Base-by-base conservation (phyloP, 1,140 invertebrate species). In the Drosophila obscura region DNA sequence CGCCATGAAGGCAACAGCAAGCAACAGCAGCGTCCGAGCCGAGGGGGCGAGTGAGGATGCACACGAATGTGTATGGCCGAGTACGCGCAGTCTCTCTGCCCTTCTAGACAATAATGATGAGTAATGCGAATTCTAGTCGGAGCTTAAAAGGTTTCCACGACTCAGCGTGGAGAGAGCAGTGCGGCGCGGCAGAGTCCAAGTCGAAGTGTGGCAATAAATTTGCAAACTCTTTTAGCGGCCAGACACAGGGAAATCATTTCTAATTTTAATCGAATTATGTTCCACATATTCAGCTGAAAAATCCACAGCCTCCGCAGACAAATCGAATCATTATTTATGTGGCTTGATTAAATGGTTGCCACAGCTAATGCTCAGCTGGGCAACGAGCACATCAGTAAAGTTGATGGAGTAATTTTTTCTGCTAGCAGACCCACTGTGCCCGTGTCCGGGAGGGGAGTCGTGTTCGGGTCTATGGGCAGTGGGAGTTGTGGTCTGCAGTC, bases 371-470 rank as follows among this genome's bases (percentile, higher is more conserved):
- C 48, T 15, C 24, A 8, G 28, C 31, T 19, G 49, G 31, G 31
- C 22, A 31, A 7, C 28, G 28, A 62, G 39, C 19, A 45, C 51
- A 55, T 63, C 51, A 45, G 55, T 63, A 56, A 63, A 63, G 53
- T 35, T 31, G 26, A 9, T 31, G 31, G 9, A 31, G 31, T 9
- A 9, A 3, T 9, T 31, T 31, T 8, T 31, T 24, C 22, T 31
- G 31, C 3, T 31, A 9, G 31, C 8, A 31, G 2, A 9, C 35
- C 13, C 51, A 19, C 15, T 31, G 8, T 31, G 28, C 2, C 7
- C 28, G 7, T 1, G 19, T 1, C 19, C 19, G 19, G 19, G 19
- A 1, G n/a, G n/a, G n/a, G n/a, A n/a, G n/a, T 1, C 19, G 19
- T 1, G 28, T 31, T 7, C 1, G 28, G 26, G 22, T 51, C 24